Percentiles rank a stretch among this genome's conserved stretches.
Conservation (phyloP, 2,113 vertebrate species). For the Andinoacara biseriatus region DNA sequence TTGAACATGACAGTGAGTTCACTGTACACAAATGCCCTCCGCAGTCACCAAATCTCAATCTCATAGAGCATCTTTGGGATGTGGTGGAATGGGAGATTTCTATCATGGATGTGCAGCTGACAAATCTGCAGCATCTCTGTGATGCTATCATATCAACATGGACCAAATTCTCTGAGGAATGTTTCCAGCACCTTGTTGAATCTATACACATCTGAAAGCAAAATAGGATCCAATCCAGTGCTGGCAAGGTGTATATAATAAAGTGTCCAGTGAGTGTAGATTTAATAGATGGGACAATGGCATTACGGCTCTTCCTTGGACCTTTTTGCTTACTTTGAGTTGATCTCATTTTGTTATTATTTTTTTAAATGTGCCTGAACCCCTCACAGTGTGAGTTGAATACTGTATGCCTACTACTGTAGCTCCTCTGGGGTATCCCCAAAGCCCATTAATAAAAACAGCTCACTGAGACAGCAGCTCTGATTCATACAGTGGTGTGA, state of each 20-base stretch:
- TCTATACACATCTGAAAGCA: background rate
- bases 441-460: slow-evolving; percentile 73
- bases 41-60: too few species aligned
- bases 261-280: background rate
- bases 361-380: background rate
- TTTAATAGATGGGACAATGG: background rate
- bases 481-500: too few species aligned
- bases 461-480: slow-evolving; percentile 58
- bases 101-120: background rate
- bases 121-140: background rate
- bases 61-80: too few species aligned
- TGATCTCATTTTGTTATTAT: background rate
- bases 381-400: slow-evolving; percentile 24
- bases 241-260: too few species aligned
- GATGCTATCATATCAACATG: background rate
- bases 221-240: too few species aligned
- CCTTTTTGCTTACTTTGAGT: background rate
- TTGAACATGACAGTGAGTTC: too few species aligned
- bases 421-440: slow-evolving; percentile 62
- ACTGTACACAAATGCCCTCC: too few species aligned
- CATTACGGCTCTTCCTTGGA: background rate
- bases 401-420: slow-evolving; percentile 47
- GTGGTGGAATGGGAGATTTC: background rate
- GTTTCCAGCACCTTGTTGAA: background rate
- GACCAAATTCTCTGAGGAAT: background rate